These are phyloP conservation scores for Zenarchopterus dispar DNA, from an alignment of 2,797 vertebrate species.

Conservation along the genomic window DNA sequence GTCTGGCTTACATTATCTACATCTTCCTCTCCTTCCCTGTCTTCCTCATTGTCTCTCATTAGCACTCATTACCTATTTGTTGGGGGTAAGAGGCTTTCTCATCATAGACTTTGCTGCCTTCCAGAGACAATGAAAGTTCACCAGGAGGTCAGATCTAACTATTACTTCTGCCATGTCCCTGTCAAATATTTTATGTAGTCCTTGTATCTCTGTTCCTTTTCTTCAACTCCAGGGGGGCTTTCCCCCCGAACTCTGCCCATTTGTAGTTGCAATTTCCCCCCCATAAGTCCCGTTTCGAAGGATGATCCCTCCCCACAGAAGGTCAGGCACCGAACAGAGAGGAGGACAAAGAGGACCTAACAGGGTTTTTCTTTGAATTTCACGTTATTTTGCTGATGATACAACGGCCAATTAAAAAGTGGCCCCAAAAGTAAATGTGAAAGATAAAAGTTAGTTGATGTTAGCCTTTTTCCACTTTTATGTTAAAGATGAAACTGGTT, in stretches of 20 bases:
- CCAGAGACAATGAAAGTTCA: slow-evolving; percentile 69
- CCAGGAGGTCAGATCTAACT: slow-evolving; percentile 61
- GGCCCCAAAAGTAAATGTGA: slow-evolving; percentile 2
- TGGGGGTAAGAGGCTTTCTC: slow-evolving; percentile 52
- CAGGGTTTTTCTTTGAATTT: slow-evolving; percentile 54
- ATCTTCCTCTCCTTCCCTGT: slow-evolving; percentile 57
- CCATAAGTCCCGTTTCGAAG: slow-evolving; percentile 76
- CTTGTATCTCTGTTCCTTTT: slow-evolving; percentile 34
- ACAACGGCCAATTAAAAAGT: slow-evolving; percentile 14
- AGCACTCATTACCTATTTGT: slow-evolving; percentile 73
- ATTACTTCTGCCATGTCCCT: slow-evolving; percentile 51
- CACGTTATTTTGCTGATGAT: slow-evolving; percentile 26
- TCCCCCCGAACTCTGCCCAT: slow-evolving; percentile 69
- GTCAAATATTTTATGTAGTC: slow-evolving; percentile 63
- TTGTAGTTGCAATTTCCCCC: slow-evolving; percentile 82
- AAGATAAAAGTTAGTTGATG: no score
- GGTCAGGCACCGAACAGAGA: slow-evolving; percentile 65
- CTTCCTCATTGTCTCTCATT: slow-evolving; percentile 83
- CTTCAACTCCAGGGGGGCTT: slow-evolving; percentile 49
- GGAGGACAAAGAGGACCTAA: slow-evolving; percentile 49
- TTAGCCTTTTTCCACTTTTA: no score
- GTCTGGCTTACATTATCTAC: slow-evolving; percentile 76
- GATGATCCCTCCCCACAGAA: slow-evolving; percentile 67
- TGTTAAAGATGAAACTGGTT: no score
- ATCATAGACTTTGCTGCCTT: slow-evolving; percentile 49